Conservation (phyloP, 2,888 invertebrate species). For the Agapostemon virescens region DNA sequence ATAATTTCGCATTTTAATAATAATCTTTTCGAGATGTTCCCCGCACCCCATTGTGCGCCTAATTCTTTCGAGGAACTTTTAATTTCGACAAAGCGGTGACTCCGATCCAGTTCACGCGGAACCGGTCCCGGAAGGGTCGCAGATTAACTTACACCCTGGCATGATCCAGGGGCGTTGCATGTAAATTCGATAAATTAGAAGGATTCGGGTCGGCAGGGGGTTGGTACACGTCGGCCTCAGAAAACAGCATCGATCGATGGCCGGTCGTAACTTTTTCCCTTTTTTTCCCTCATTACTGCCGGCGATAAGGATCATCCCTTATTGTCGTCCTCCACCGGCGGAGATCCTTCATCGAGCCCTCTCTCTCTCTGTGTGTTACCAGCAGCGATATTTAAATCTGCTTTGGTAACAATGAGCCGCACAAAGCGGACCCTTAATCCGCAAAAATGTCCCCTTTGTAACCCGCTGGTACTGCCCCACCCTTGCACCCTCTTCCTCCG, state of each 20-base stretch:
- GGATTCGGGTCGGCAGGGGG: neutral
- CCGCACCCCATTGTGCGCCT: neutral
- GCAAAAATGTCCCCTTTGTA: slow-evolving; percentile 70
- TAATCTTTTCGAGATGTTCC: neutral
- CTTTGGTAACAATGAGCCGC: slow-evolving; percentile 60
- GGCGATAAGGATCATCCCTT: slow-evolving; percentile 54
- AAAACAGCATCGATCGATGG: slow-evolving; percentile 22
- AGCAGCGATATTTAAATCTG: slow-evolving; percentile 56
- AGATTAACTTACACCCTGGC: slow-evolving; percentile 16
- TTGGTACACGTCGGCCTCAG: slow-evolving; percentile 13
- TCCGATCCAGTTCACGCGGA: neutral
- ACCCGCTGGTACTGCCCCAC: neutral
- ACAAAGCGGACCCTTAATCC: slow-evolving; percentile 70
- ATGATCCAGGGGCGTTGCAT: slow-evolving; percentile 1
- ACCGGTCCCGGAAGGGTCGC: neutral
- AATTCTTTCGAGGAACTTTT: slow-evolving; percentile 16
- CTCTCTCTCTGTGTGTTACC: slow-evolving; percentile 22
- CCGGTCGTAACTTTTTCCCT: slow-evolving; percentile 16
- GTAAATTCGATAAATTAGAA: slow-evolving; percentile 46
- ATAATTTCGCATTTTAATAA: neutral
- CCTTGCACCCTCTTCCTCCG: neutral
- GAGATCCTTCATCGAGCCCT: slow-evolving; percentile 20
- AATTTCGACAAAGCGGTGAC: slow-evolving; percentile 4
- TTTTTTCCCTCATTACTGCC: slow-evolving; percentile 47
- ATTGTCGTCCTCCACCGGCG: slow-evolving; percentile 38